Evolutionary conservation across 2,113 vertebrate genomes (phyloP).

Genomic region (Actenoides hombroni): DNA sequence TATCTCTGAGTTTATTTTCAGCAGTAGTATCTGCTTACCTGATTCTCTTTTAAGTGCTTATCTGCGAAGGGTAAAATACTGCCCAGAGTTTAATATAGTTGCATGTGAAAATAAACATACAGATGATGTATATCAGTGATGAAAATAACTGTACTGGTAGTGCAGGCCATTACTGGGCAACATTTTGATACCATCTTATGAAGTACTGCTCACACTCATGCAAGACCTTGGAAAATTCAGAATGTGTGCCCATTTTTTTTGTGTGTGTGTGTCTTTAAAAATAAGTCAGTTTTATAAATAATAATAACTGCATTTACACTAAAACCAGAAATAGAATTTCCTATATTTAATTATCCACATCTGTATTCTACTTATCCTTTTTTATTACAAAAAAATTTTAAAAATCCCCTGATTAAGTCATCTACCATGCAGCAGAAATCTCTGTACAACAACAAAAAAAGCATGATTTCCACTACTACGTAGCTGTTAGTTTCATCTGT

Average conservation of each 20-base stretch:
- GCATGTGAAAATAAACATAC: background rate
- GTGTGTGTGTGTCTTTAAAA: background rate
- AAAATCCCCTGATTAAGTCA: constrained; percentile 5
- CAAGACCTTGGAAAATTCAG: background rate
- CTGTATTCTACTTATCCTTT: constrained; percentile 19
- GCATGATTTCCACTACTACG: background rate
- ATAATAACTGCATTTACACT: constrained; percentile 7
- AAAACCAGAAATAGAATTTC: background rate
- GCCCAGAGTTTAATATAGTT: background rate
- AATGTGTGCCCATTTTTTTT: background rate
- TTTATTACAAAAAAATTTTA: background rate
- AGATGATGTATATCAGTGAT: background rate
- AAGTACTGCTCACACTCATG: background rate
- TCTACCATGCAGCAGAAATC: background rate
- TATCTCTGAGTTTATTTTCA: background rate
- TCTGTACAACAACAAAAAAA: background rate
- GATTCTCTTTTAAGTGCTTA: background rate
- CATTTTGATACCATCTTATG: background rate
- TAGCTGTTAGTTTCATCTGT: background rate
- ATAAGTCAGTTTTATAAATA: constrained; percentile 36
- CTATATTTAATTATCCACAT: background rate
- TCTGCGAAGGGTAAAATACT: background rate
- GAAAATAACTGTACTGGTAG: background rate
- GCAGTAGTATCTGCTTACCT: background rate
- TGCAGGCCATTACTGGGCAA: background rate